Percentiles rank a stretch among this genome's conserved stretches.
phyloP scores from a whole-genome alignment of 2,113 vertebrate genomes.

The Odontophorus gujanensis region DNA sequence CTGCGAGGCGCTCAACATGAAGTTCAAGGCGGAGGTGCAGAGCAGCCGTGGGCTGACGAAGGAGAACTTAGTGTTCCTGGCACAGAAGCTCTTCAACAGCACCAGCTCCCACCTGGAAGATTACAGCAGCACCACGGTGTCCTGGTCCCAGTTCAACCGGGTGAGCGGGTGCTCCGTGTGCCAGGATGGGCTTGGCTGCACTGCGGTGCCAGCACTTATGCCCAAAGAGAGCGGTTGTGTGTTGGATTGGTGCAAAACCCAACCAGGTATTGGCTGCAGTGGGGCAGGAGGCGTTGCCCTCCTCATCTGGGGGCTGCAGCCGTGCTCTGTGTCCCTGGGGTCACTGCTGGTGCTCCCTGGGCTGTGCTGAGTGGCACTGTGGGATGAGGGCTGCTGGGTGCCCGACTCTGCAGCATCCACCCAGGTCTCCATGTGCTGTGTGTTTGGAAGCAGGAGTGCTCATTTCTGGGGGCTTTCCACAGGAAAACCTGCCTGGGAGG shows the following conservation, averaged over 20 bases:
- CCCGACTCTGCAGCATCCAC: background rate
- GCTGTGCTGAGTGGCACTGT: background rate
- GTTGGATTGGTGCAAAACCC: fast-evolving
- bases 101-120: conserved; percentile 89
- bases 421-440: background rate
- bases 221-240: background rate
- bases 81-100: conserved; percentile 94
- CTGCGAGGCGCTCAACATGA: conserved; percentile 96
- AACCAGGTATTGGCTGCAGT: fast-evolving
- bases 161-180: conserved; percentile 66
- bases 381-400: fast-evolving
- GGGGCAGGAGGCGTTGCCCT: fast-evolving
- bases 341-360: fast-evolving
- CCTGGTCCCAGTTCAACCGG: conserved; percentile 97
- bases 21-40: conserved; percentile 96
- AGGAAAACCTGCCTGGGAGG: conserved; percentile 95
- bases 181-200: background rate
- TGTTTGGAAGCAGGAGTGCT: background rate
- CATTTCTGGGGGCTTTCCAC: conserved; percentile 5
- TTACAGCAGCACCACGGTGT: conserved; percentile 91
- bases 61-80: conserved; percentile 94
- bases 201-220: fast-evolving
- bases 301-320: background rate
- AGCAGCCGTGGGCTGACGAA: conserved; percentile 92
- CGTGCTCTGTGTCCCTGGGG: fast-evolving